phyloP scores from a whole-genome alignment of 2,113 vertebrate genomes.

The Eubucco bourcierii region DNA sequence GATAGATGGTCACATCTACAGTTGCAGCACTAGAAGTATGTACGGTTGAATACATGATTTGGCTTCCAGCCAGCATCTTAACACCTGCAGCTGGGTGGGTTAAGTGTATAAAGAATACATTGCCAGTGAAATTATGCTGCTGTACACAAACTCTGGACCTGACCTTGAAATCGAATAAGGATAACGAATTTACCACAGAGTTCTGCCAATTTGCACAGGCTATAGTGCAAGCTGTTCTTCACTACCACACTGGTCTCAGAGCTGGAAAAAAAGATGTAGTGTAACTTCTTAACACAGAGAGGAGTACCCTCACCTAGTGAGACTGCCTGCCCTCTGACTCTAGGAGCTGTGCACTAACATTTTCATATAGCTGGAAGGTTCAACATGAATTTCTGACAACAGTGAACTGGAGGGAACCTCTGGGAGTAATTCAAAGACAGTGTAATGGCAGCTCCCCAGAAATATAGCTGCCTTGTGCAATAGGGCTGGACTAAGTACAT shows the following conservation, averaged over 20 bases:
- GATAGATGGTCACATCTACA: not conserved
- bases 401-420: not conserved
- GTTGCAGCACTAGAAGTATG: not conserved
- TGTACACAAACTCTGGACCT: not conserved
- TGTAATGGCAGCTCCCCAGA: not conserved
- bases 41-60: not conserved
- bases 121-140: not conserved
- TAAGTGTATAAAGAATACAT: not conserved
- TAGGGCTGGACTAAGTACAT: not conserved
- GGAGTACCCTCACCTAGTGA: not conserved
- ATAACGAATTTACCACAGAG: not conserved
- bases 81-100: not conserved
- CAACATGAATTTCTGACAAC: not conserved
- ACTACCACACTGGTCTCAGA: not conserved
- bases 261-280: not conserved
- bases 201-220: not conserved
- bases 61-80: not conserved
- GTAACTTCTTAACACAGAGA: not conserved
- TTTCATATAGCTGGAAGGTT: not conserved
- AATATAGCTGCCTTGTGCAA: not conserved
- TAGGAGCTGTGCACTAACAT: not conserved
- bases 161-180: not conserved
- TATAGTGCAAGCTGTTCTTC: not conserved
- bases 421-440: not conserved
- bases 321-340: not conserved